Conservation (phyloP, 2,888 invertebrate species). For the Eupithecia pulchellata region DNA sequence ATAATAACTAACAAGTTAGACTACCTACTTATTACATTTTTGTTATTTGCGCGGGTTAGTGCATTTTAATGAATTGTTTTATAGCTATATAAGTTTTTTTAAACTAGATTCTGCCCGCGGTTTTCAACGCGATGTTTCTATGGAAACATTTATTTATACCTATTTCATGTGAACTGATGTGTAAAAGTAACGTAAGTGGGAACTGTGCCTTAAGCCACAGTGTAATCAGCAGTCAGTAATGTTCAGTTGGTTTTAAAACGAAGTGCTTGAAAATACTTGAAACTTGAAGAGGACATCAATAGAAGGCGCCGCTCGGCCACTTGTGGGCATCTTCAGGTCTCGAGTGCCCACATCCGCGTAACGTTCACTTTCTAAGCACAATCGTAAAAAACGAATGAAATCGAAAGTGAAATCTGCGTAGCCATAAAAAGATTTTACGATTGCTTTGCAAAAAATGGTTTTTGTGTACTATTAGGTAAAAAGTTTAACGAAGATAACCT, state of each 20-base stretch:
- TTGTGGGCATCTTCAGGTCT: constrained; percentile 50
- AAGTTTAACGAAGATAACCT: not conserved
- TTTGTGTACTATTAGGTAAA: not conserved
- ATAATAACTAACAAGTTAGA: constrained; percentile 2
- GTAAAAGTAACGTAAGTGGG: too few species aligned
- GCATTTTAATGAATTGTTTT: not conserved
- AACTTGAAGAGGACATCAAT: constrained; percentile 40
- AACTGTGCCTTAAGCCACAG: not conserved
- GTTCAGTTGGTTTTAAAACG: not conserved
- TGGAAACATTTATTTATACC: too few species aligned
- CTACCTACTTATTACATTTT: not conserved
- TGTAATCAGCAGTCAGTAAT: not conserved
- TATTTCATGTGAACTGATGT: too few species aligned
- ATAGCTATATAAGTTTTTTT: too few species aligned
- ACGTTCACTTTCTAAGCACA: constrained; percentile 63
- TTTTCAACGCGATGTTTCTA: too few species aligned
- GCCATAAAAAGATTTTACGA: constrained; percentile 32
- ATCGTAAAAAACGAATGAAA: constrained; percentile 55
- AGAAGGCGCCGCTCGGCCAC: constrained; percentile 47
- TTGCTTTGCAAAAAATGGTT: constrained; percentile 15
- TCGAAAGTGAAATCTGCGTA: constrained; percentile 53
- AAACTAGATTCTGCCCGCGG: too few species aligned
- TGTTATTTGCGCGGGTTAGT: not conserved
- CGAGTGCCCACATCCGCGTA: constrained; percentile 57
- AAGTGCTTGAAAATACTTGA: constrained; percentile 11